Percentiles rank a stretch among this genome's conserved stretches.
Evolutionary conservation across 1,140 invertebrate species (phyloP).

Genomic region (Drosophila triauraria): DNA sequence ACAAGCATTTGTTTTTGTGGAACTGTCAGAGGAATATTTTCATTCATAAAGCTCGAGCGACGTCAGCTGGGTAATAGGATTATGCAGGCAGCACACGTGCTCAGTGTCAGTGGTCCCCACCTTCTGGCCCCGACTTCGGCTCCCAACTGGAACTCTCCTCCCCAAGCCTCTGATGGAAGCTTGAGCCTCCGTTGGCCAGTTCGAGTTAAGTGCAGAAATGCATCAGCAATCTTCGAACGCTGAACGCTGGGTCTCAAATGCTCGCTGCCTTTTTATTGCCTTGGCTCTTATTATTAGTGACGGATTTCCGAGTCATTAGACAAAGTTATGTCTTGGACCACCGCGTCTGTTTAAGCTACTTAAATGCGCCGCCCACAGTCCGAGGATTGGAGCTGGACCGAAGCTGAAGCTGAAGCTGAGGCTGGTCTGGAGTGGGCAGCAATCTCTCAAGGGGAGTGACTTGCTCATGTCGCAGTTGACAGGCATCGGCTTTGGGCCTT

Average conservation of each 20-base stretch:
- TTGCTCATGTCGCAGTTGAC: slow-evolving; percentile 79
- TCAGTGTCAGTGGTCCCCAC: slow-evolving; percentile 58
- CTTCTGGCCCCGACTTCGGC: slow-evolving; percentile 4
- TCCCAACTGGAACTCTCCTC: slow-evolving; percentile 4
- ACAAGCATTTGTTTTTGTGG: slow-evolving; percentile 20
- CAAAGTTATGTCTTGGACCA: slow-evolving; percentile 83
- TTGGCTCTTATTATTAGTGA: slow-evolving; percentile 81
- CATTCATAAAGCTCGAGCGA: slow-evolving; percentile 67
- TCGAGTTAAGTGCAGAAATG: slow-evolving; percentile 60
- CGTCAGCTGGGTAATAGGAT: slow-evolving; percentile 73
- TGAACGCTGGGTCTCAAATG: slow-evolving; percentile 68
- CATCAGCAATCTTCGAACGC: slow-evolving; percentile 49
- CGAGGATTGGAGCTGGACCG: slow-evolving; percentile 14
- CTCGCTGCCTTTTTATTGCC: slow-evolving; percentile 75
- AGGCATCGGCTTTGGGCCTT: slow-evolving; percentile 65
- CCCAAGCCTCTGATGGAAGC: slow-evolving; percentile 13
- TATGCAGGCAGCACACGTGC: slow-evolving; percentile 71
- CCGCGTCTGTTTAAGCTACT: slow-evolving; percentile 83
- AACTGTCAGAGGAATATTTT: slow-evolving; percentile 36
- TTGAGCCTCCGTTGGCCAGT: slow-evolving; percentile 16
- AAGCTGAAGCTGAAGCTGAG: neutral
- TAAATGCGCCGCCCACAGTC: slow-evolving; percentile 71
- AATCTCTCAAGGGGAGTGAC: slow-evolving; percentile 37
- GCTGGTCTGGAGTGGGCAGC: neutral
- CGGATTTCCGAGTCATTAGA: slow-evolving; percentile 85